These are phyloP conservation scores for Callaeas wilsoni DNA, from an alignment of 2,113 vertebrate species.

Conservation along the genomic window DNA sequence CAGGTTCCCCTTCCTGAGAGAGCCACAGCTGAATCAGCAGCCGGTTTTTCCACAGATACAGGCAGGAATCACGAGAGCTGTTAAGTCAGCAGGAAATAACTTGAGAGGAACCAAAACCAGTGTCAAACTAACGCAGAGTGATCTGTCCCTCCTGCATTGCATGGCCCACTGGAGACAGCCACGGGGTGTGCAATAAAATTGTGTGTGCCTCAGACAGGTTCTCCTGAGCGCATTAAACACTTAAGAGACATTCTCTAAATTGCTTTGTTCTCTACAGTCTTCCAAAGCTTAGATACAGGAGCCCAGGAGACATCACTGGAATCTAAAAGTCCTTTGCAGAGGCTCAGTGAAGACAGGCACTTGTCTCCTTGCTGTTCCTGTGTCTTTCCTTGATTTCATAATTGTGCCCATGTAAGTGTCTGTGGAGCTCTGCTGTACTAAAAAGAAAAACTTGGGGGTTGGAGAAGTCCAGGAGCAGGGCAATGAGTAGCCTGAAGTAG, in stretches of 20 bases:
- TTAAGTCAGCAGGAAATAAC: background rate
- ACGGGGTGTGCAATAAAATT: background rate
- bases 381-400: background rate
- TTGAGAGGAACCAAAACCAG: background rate
- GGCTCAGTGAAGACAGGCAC: background rate
- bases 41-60: background rate
- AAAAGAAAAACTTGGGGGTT: background rate
- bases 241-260: background rate
- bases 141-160: background rate
- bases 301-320: background rate
- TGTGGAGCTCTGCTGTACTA: background rate
- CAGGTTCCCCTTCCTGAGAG: background rate
- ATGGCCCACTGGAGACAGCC: accelerated
- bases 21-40: background rate
- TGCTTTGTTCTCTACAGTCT: background rate
- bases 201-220: background rate
- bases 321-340: background rate
- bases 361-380: background rate
- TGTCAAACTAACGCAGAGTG: background rate
- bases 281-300: background rate
- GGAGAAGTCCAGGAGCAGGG: background rate
- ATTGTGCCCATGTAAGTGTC: background rate
- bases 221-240: background rate
- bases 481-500: background rate
- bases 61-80: background rate